Base-by-base conservation (phyloP, 2,797 vertebrate genomes). In the Sebastes trivittatus region DNA sequence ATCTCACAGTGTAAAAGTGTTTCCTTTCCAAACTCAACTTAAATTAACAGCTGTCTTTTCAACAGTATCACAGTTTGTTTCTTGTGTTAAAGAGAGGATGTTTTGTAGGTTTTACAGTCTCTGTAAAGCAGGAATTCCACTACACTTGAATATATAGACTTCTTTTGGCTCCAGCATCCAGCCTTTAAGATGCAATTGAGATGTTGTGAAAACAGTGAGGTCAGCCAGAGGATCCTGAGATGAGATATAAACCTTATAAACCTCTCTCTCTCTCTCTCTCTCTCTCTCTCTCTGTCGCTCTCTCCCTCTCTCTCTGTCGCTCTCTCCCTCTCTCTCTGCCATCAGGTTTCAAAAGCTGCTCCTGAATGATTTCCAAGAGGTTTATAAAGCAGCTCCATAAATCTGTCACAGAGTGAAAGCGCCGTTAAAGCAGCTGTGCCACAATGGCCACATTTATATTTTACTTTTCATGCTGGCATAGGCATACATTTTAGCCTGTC, bases 331-430 rank as follows among this genome's bases (percentile, higher is more conserved):
- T 63, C 75, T 61, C 60, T 59, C 59, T 82, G 54, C 73, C 76
- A 70, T 59, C 71, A 46, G 72, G 46, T 83, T 82, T 89, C 76
- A 83, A 82, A 87, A 88, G 83, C 87, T 78, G 82, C 83, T 81
- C 75, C 80, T 87, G 86, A 93, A 85, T 90, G 89, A 89, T 86
- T 93, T 88, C 83, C 82, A 89, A 82, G 85, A 82, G 61, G 58
- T 83, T 85, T 81, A 74, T 80, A 83, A 89, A 91, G 83, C 72
- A 78, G 81, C 61, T 84, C 77, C 68, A 93, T 94, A 92, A 91
- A 94, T 94, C 92, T 92, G 73, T 87, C 78, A 80, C 55, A 29
- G 55, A 59, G 68, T n/a, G 73, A 91, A 82, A 82, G 88, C 23
- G 2, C 55, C 2, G 30, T 68, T 78, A 36, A 36, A 78, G 76